Percentiles rank a stretch among this genome's conserved stretches.
phyloP scores from a whole-genome alignment of 2,888 invertebrate species.

The Archips xylosteana region DNA sequence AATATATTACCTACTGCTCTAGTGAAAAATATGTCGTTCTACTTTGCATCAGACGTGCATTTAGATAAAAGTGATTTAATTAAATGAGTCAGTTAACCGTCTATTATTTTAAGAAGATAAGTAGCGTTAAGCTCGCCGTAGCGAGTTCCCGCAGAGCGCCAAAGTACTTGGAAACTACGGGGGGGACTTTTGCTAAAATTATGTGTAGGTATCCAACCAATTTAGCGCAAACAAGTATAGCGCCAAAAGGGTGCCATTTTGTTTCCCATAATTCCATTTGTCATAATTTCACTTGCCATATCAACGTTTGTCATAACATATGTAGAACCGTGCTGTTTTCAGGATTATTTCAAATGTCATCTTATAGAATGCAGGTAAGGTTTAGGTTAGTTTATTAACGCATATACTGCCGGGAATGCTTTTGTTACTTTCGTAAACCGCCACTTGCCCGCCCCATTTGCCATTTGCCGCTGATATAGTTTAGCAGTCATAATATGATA shows the following conservation, averaged over 20 bases:
- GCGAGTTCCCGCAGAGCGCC: slow-evolving; percentile 13
- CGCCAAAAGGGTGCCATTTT: not conserved
- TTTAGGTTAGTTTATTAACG: too few species aligned
- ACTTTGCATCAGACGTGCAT: slow-evolving; percentile 12
- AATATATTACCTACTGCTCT: not conserved
- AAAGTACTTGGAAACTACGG: slow-evolving; percentile 21
- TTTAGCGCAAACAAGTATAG: slow-evolving; percentile 7
- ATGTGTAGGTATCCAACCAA: not conserved
- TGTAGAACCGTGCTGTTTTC: too few species aligned
- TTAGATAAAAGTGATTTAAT: slow-evolving; percentile 22
- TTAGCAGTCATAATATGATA: too few species aligned
- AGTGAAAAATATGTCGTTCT: not conserved
- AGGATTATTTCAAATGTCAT: too few species aligned
- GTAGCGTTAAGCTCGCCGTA: slow-evolving; percentile 7
- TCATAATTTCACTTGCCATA: too few species aligned
- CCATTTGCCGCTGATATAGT: too few species aligned
- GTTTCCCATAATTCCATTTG: too few species aligned
- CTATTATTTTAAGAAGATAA: slow-evolving; percentile 31
- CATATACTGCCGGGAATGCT: too few species aligned
- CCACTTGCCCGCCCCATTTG: too few species aligned
- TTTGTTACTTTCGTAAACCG: too few species aligned
- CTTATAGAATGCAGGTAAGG: too few species aligned
- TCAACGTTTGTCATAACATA: too few species aligned
- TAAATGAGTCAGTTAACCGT: slow-evolving; percentile 14
- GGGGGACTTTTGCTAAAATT: slow-evolving; percentile 6